phyloP scores from a whole-genome alignment of 37 sponge, comb jelly and placozoan genomes.

The Geodia barretti region DNA sequence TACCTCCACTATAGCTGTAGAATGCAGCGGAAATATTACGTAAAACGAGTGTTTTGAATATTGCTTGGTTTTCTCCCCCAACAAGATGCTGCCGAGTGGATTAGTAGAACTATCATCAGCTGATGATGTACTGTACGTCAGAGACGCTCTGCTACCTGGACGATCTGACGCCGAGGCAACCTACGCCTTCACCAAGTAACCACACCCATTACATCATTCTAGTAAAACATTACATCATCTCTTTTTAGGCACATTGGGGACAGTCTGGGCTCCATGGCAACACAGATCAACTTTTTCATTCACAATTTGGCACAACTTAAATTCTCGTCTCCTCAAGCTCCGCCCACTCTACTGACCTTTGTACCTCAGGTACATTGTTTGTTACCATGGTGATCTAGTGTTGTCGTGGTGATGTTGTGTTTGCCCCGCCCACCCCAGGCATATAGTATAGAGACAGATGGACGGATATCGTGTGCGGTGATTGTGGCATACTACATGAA shows the following conservation, averaged over 20 bases:
- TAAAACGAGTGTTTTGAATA: not conserved
- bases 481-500: slow-evolving; percentile 69
- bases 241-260: slow-evolving; percentile 70
- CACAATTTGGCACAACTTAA: slow-evolving; percentile 90
- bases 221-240: not conserved
- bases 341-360: slow-evolving; percentile 51
- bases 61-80: not conserved
- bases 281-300: slow-evolving; percentile 90
- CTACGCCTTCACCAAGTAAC: slow-evolving; percentile 67
- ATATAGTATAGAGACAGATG: slow-evolving; percentile 67
- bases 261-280: slow-evolving; percentile 77
- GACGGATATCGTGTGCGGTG: slow-evolving; percentile 41
- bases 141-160: slow-evolving; percentile 72
- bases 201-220: not conserved
- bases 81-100: slow-evolving; percentile 82
- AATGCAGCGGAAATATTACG: not conserved
- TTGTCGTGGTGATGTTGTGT: too few relatives aligned
- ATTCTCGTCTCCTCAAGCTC: slow-evolving; percentile 17
- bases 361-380: not conserved
- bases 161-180: slow-evolving; percentile 71
- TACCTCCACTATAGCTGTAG: not conserved
- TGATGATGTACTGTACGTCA: slow-evolving; percentile 83
- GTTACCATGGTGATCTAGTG: too few relatives aligned
- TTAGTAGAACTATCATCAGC: slow-evolving; percentile 60
- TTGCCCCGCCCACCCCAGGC: slow-evolving; percentile 28